Evolutionary conservation across 2,888 invertebrate genomes (phyloP), one percentile per base, ranked within the genome.

Genomic region (Drosophila nigricruria): DNA sequence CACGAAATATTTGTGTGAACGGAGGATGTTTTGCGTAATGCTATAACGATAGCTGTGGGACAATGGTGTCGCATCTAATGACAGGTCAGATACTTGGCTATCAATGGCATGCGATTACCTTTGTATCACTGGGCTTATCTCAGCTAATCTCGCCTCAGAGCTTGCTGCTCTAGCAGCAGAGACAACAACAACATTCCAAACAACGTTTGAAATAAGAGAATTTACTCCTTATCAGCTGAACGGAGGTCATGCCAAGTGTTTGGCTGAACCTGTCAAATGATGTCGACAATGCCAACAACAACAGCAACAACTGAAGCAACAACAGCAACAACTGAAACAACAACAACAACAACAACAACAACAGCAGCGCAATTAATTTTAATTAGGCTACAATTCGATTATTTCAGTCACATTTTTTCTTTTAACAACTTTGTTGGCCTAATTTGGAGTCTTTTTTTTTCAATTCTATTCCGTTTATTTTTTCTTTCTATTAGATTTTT

Each of bases 331-430:
- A 1, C 23, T n/a, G 34, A 20, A 20, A 1, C 20, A 20, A 53
- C 20, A 18, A n/a, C 12, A 14, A 40, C 30, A 30, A n/a, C n/a
- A 38, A 20, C 12, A 32, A 47, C 14, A 47, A 1, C 27, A 27
- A 36, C 18, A 71, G 10, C 12, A 72, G 20, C 57, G 69, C 71
- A 70, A 84, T 77, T 75, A 59, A 66, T 62, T 73, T 73, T 67
- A 82, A 79, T 80, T 75, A 70, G 63, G 57, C 69, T 73, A 70
- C 60, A 61, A 58, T 70, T 68, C 12, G 40, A 47, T 56, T 38
- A 25, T 20, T 60, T 38, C 25, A 40, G 23, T 50, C 64, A 27
- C 36, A 50, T 57, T 72, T 36, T 49, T 40, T 54, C 58, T n/a
- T 53, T 60, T 40, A 36, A 60, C 43, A 40, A 52, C 60, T 32